Evolutionary conservation across 2,113 vertebrate species (phyloP), one percentile per base, ranked within the genome.

Genomic region (Alces alces): DNA sequence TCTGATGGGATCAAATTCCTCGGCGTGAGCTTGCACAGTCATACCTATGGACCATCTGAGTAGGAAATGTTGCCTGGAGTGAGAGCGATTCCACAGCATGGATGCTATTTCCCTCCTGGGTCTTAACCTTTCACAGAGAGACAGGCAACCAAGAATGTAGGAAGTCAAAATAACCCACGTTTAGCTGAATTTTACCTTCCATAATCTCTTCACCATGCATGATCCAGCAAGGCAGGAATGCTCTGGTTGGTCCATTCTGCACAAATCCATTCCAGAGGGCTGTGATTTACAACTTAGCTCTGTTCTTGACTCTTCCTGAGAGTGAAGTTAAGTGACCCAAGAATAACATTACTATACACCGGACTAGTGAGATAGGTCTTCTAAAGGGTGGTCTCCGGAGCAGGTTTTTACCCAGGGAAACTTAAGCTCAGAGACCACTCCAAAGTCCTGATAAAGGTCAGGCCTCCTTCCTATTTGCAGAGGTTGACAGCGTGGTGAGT

Each of bases 321-420:
- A 98, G 97, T 97, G 64, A 99, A 98, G 98, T 98, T 98, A 99
- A 99, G 99, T 99, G 99, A 99, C 98, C 98, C 98, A 98, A 98
- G 98, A 98, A 99, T 99, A 99, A 98, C 98, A 98, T 98, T 98
- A 98, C 98, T 98, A 98, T 98, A 98, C 98, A 97, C 94, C 97
- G 98, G 98, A 97, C 96, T 98, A 98, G 97, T 95, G 87, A 97
- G 98, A 98, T 98, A 61, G 96, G 98, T 92, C 93, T 98, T 97
- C 98, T 98, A 98, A 98, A 99, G 98, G 98, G 98, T 99, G 99
- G 99, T 99, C 99, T 97, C 73, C 39, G 58, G 94, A 97, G 95
- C 97, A 97, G 97, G 94, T 97, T 99, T 98, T 98, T 98, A 98
- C 98, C 98, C 86, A 83, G 93, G 97, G 98, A 99, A 99, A 99